Base-by-base conservation (phyloP, 2,888 invertebrate genomes). In the Protula sp. region DNA sequence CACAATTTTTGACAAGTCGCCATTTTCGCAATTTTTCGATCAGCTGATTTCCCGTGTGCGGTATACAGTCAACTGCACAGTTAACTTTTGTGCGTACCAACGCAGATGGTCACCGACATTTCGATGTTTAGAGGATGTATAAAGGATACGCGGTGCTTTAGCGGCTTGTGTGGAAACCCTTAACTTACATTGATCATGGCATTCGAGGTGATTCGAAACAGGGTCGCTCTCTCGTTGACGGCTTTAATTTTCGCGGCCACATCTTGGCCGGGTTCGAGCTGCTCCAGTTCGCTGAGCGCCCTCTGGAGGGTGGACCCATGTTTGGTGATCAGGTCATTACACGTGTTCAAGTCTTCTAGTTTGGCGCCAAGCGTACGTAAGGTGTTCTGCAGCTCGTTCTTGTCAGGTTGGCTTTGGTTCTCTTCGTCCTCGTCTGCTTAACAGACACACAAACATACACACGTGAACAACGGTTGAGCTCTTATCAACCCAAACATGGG, bases 171-270 rank as follows among this genome's bases (percentile, higher is more conserved):
- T n/a, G n/a, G n/a, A n/a, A n/a, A n/a, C n/a, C n/a, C n/a, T 19
- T 50, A 86, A 84, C 87, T 86, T 82, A 90, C 95, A 83, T 92
- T 94, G 75, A 97, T 91, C 94, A 98, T 95, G 57, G 94, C 93
- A 82, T 90, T 94, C 66, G 94, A 92, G 26, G 95, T 92, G 80
- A 95, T 93, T 73, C 94, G 86, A 83, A 97, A 95, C 59, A 95
- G 85, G 19, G 94, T 93, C 2, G 94, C 94, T 63, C 94, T 85
- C 81, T 98, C 98, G 62, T 90, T 91, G 60, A 94, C 90, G 71
- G 92, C 88, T 82, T 94, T 94, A 58, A 90, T 67, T 60, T 75
- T 76, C 48, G 74, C 67, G 2, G 75, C 68, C 2, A 73, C 66
- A 29, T 78, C 79, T 1, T 69, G 26, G 2, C 53, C 47, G 30